phyloP scores from a whole-genome alignment of 2,113 vertebrate genomes.

The Megaleporinus macrocephalus region DNA sequence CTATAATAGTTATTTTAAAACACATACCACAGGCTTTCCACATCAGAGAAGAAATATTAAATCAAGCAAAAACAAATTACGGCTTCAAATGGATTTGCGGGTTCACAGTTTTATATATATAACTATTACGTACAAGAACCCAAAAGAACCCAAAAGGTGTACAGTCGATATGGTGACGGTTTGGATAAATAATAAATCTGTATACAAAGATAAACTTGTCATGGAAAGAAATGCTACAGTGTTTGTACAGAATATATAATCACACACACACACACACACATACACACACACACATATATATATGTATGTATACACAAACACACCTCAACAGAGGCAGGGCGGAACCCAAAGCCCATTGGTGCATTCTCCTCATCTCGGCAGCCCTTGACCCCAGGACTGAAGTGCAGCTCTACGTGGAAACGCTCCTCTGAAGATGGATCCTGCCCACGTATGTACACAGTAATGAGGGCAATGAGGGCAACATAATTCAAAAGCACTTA shows the following conservation, averaged over 20 bases:
- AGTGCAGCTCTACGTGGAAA: slow-evolving; percentile 97
- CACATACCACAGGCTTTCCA: too few species aligned
- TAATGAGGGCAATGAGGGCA: not conserved
- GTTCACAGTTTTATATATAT: too few species aligned
- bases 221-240: not conserved
- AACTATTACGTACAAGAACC: too few species aligned
- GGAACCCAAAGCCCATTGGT: slow-evolving; percentile 91
- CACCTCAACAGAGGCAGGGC: slow-evolving; percentile 93
- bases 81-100: too few species aligned
- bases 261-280: too few species aligned
- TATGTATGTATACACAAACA: slow-evolving; percentile 30
- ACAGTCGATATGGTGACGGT: too few species aligned
- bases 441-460: slow-evolving; percentile 65
- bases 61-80: too few species aligned
- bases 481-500: not conserved
- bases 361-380: slow-evolving; percentile 90
- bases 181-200: too few species aligned
- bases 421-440: slow-evolving; percentile 94
- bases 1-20: too few species aligned
- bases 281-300: slow-evolving; percentile 68
- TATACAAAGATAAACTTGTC: too few species aligned
- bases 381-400: slow-evolving; percentile 96
- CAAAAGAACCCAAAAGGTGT: too few species aligned
- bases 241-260: not conserved
- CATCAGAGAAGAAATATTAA: too few species aligned